Evolutionary conservation across 2,113 vertebrate genomes (phyloP).

Genomic region (Romanogobio albipinnatus): DNA sequence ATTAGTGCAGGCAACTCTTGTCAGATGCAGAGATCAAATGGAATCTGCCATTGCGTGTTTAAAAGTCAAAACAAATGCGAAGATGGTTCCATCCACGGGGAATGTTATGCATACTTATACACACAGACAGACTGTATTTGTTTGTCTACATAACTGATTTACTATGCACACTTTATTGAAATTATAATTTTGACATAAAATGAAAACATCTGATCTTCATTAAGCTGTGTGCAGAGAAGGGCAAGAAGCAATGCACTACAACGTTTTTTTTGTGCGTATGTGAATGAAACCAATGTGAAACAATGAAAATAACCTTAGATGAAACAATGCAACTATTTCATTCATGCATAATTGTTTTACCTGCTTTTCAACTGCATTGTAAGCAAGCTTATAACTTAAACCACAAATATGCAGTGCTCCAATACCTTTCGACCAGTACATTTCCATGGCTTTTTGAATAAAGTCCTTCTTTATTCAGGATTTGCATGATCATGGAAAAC

Average conservation of each 20-base stretch:
- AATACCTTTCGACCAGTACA: background rate
- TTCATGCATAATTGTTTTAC: too few relatives aligned
- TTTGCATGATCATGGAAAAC: background rate
- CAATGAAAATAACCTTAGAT: too few relatives aligned
- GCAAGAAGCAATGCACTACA: background rate
- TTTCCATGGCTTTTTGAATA: background rate
- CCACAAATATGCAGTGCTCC: too few relatives aligned
- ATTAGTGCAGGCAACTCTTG: slow-evolving; percentile 53
- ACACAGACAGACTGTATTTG: background rate
- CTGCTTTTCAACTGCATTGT: background rate
- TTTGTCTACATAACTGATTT: background rate
- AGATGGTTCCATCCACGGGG: background rate
- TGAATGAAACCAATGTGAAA: too few relatives aligned
- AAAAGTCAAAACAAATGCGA: slow-evolving; percentile 37
- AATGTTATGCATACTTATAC: background rate
- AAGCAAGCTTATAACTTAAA: background rate
- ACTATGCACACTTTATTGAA: background rate
- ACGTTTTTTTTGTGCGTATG: background rate
- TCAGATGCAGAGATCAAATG: slow-evolving; percentile 52
- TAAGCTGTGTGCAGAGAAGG: background rate
- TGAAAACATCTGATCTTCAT: background rate
- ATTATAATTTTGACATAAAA: background rate
- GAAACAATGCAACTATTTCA: too few relatives aligned
- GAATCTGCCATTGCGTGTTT: slow-evolving; percentile 46
- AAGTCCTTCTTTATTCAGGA: background rate